Conservation (phyloP, 1,140 invertebrate species). For the Panulirus ornatus region DNA sequence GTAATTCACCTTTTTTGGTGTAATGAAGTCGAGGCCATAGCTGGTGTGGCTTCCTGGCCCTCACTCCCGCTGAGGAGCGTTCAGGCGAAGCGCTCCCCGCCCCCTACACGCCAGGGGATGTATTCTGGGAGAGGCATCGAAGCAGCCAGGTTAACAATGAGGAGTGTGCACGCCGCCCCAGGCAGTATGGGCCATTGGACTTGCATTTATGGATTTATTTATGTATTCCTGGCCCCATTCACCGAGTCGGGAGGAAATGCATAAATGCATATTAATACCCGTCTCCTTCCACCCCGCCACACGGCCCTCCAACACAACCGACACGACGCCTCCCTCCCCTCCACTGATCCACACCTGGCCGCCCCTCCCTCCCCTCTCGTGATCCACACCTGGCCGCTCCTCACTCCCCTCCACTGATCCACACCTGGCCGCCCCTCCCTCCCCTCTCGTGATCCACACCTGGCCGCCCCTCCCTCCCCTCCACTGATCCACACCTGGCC, state of each 20-base stretch:
- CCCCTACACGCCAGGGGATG: not conserved
- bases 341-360: not conserved
- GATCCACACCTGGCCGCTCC: not conserved
- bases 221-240: conserved; percentile 40
- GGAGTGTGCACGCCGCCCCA: not conserved
- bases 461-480: not conserved
- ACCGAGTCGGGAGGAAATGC: conserved; percentile 33
- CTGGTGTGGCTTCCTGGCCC: not conserved
- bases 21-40: no score
- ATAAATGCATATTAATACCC: conserved; percentile 44
- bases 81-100: no score
- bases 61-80: not conserved
- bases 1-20: no score
- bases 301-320: no score
- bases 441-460: not conserved
- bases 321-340: not conserved
- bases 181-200: conserved; percentile 30
- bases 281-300: not conserved
- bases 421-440: not conserved
- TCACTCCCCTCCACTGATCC: not conserved
- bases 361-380: not conserved
- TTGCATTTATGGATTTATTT: conserved; percentile 51
- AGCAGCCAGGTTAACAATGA: not conserved
- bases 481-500: not conserved
- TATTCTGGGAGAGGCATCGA: not conserved